Evolutionary conservation across 2,797 vertebrate species (phyloP), one percentile per base, ranked within the genome.

Genomic region (Acanthopagrus latus): DNA sequence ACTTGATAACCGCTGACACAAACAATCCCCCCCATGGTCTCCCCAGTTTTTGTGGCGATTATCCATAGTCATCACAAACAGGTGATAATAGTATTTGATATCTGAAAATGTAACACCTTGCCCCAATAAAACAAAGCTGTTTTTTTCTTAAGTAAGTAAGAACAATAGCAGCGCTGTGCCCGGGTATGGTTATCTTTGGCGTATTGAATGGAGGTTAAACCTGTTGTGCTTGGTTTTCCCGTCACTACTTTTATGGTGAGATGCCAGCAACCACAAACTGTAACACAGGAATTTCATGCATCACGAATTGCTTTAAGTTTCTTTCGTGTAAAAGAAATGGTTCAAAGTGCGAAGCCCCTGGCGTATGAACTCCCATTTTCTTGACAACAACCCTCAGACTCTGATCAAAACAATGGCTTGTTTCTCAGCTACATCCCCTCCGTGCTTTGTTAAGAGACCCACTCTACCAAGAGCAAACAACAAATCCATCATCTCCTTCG

Each of bases 401-500:
- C 62, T 75, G 55, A 83, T 83, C 83, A 80, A 71, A 78, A 82
- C 25, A 62, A 10, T 58, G 55, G 65, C 59, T 52, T 73, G 72
- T 84, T 79, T 74, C 71, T 78, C 71, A 41, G 50, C 69, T 72
- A 68, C 23, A 82, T 44, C 78, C 76, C 80, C 85, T 77, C 60
- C 89, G 82, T 54, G 82, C 78, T 88, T 89, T 86, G 76, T 82
- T 86, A 74, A 69, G 48, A 85, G 64, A 85, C 59, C 62, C 70
- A 41, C 62, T 85, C 57, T 20, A 57, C 73, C 70, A 78, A 88
- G 65, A 74, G 55, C 64, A 91, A 92, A 91, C 82, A 88, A 84
- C 77, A 90, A 78, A 93, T 88, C 87, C 80, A 89, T 89, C 87
- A 91, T 78, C 74, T 72, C 64, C 54, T 51, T 85, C 12, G 4